Base-by-base conservation (phyloP, 2,888 invertebrate genomes). In the Flexamia atlantica region DNA sequence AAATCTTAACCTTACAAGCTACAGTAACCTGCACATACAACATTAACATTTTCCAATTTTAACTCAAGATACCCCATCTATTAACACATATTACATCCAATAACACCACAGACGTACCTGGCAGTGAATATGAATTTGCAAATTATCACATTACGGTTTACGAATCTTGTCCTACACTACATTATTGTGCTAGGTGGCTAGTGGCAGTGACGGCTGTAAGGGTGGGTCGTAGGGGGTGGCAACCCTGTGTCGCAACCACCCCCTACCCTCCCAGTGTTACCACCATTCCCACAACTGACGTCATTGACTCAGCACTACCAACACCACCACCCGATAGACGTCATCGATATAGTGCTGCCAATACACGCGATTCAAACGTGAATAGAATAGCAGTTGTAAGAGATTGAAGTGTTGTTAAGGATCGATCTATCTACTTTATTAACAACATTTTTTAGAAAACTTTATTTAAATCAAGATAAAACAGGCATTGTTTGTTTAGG, bases 171-270 rank as follows among this genome's bases (percentile, higher is more conserved):
- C 0, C 30, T 28, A 64, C 25, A 64, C 64, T 64, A 64, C 53
- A 53, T 53, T 64, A 28, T 64, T 64, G 64, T 64, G 14, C 64
- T 28, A 23, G 23, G 23, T 57, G 30, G 10, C 23, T 20, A 23
- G 20, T 64, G 64, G 64, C 64, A 64, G 64, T 64, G 64, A 64
- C 1, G 20, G 46, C 30, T 28, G 30, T 30, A n/a, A 46, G 20
- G 53, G 53, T 53, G 53, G 46, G 46, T 46, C 2, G 12, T 7
- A 7, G 20, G 53, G 64, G 64, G 64, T 64, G 3, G 57, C 64
- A 64, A 64, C 64, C 64, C 64, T 64, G 28, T 64, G 64, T 28
- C 64, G 64, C 64, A 64, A 17, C 20, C 28, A 28, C 30, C 64
- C 64, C 64, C 28, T 64, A 17, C 64, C 64, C 28, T 30, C 30